phyloP scores from a whole-genome alignment of 2,888 invertebrate species.

The Rhynchonema sp. region DNA sequence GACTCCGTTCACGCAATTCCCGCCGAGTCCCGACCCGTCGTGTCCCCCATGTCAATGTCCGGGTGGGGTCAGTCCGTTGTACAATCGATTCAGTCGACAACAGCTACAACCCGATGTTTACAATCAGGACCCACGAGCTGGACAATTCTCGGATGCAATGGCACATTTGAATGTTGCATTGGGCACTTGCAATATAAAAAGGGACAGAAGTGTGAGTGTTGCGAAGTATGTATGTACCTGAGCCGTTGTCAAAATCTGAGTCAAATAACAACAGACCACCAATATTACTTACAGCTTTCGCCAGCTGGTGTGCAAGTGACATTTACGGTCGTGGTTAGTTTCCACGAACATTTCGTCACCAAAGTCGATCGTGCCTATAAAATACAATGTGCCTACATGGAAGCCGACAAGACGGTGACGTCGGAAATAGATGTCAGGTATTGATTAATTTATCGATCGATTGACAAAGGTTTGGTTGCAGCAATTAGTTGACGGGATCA shows the following conservation, averaged over 20 bases:
- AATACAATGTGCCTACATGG: constrained; percentile 21
- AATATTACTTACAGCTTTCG: constrained; percentile 12
- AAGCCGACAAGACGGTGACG: constrained; percentile 17
- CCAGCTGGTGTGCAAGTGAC: constrained; percentile 23
- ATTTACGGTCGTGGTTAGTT: constrained; percentile 23
- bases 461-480: neutral
- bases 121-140: neutral
- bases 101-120: too few species aligned
- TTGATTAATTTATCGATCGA: neutral
- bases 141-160: constrained; percentile 5
- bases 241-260: neutral
- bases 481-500: neutral
- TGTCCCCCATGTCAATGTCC: neutral
- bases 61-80: neutral
- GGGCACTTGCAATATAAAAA: constrained; percentile 19
- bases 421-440: constrained; percentile 21
- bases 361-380: constrained; percentile 24
- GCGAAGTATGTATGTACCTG: neutral
- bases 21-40: neutral
- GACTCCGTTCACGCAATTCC: neutral
- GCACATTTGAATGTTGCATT: constrained; percentile 18
- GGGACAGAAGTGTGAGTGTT: constrained; percentile 18
- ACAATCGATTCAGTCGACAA: neutral
- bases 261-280: neutral
- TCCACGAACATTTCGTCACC: constrained; percentile 24